Evolutionary conservation across 2,888 invertebrate genomes (phyloP).

Genomic region (Heteromyza rotundicornis): DNA sequence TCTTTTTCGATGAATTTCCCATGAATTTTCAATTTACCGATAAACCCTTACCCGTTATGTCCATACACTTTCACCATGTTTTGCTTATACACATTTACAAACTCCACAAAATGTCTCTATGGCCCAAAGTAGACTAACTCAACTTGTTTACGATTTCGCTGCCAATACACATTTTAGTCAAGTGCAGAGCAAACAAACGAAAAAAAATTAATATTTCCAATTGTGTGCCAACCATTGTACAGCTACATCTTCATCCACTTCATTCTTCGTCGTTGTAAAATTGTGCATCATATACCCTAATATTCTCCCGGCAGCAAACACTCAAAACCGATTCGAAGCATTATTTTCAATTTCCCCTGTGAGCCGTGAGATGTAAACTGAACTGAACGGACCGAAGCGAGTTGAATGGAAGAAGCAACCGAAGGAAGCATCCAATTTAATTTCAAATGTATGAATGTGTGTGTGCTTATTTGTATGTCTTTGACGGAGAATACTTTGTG

Average conservation of each 20-base stretch:
- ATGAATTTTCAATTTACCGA: too few relatives aligned
- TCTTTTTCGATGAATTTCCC: too few relatives aligned
- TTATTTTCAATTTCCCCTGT: conserved; percentile 16
- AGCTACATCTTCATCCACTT: background rate
- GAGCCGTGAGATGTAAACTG: background rate
- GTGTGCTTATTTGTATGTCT: background rate
- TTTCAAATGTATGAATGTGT: background rate
- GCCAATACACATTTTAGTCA: too few relatives aligned
- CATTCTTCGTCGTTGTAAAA: too few relatives aligned
- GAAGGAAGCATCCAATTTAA: conserved; percentile 7
- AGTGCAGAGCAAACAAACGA: background rate
- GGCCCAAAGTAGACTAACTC: too few relatives aligned
- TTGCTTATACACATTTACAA: too few relatives aligned
- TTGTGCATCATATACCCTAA: background rate
- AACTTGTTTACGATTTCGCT: too few relatives aligned
- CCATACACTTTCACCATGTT: too few relatives aligned
- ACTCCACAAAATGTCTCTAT: too few relatives aligned
- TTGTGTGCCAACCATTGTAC: background rate
- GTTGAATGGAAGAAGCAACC: background rate
- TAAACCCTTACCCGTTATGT: too few relatives aligned
- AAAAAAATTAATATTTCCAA: background rate
- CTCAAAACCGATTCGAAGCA: conserved; percentile 8
- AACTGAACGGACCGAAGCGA: too few relatives aligned
- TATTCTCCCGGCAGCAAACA: conserved; percentile 1
- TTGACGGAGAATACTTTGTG: too few relatives aligned